These are phyloP conservation scores for Ostrea edulis DNA, from an alignment of 1,140 invertebrate genomes.

Conservation along the genomic window DNA sequence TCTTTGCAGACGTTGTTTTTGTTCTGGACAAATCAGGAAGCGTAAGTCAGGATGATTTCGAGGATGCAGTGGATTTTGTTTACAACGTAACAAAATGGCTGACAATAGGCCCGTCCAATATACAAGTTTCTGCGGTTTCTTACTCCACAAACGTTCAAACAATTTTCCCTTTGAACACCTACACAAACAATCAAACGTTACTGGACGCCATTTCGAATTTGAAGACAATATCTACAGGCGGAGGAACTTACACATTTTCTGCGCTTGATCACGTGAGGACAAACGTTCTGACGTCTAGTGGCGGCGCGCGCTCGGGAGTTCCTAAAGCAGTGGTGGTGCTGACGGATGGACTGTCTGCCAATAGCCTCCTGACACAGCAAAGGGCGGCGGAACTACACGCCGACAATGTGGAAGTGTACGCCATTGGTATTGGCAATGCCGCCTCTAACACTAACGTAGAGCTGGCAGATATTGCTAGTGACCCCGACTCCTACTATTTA, in stretches of 20 bases:
- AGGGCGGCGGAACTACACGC: conserved; percentile 30
- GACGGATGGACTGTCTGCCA: conserved; percentile 49
- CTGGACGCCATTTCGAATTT: conserved; percentile 36
- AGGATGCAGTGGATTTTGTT: conserved; percentile 45
- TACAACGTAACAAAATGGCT: conserved; percentile 51
- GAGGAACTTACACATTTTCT: conserved; percentile 48
- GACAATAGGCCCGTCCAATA: conserved; percentile 44
- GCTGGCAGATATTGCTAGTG: conserved; percentile 49
- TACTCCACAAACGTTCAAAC: conserved; percentile 12
- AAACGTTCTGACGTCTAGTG: not conserved
- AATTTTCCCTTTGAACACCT: conserved; percentile 41
- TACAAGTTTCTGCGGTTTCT: conserved; percentile 38
- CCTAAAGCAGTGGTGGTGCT: conserved; percentile 49
- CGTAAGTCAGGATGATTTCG: conserved; percentile 22
- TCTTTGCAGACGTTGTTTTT: conserved; percentile 55
- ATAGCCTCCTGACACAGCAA: not conserved
- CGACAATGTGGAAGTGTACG: conserved; percentile 47
- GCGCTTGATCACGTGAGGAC: conserved; percentile 46
- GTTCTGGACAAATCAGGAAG: conserved; percentile 54
- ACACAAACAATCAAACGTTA: conserved; percentile 24
- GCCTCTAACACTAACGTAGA: conserved; percentile 40
- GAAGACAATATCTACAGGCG: conserved; percentile 15
- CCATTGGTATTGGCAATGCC: conserved; percentile 51
- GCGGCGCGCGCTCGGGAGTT: conserved; percentile 40
- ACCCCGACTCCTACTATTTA: conserved; percentile 52